Base-by-base conservation (phyloP, 2,113 vertebrate species). In the Esox niger region DNA sequence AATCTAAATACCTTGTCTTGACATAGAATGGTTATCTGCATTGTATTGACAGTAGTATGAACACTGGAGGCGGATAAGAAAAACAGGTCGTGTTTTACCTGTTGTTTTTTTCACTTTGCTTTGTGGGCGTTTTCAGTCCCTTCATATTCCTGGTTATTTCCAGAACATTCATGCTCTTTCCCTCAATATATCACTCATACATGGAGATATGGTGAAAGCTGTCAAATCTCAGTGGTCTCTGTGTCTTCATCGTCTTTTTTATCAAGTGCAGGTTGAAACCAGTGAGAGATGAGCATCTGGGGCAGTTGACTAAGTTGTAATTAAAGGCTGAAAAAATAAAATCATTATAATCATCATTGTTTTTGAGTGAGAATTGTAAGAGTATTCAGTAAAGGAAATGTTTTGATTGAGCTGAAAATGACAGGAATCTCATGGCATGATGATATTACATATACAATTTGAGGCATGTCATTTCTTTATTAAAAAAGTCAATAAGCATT, bases 231-330 rank as follows among this genome's bases (percentile, higher is more conserved):
- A 30, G 32, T 47, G 66, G 80, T 25, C 73, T 47, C 8, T 1
- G 6, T 75, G 66, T 77, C 75, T 76, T 69, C 73, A 70, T 83
- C n/a, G 76, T 83, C 73, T 86, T 82, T 75, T 77, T 82, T 75
- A 79, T 71, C 71, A 79, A 79, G 70, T 38, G 66, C 43, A 62
- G 64, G 63, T 73, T 77, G 66, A 75, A 79, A 66, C 62, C 65
- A 70, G 69, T 74, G 70, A 75, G 61, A 38, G 35, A 9, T 38
- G 11, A 38, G 35, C 54, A 49, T 56, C 57, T 59, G 57, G 20
- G 26, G n/a, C n/a, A n/a, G n/a, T n/a, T n/a, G n/a, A 23, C 20
- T 21, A 9, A 54, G 6, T 6, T 13, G 35, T 43, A 13, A 43
- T 43, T 43, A 3, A 43, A 43, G 35, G 35, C 35, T 38, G 35